Evolutionary conservation across 1,140 invertebrate species (phyloP).

Genomic region (Philotrypesis tridentata): DNA sequence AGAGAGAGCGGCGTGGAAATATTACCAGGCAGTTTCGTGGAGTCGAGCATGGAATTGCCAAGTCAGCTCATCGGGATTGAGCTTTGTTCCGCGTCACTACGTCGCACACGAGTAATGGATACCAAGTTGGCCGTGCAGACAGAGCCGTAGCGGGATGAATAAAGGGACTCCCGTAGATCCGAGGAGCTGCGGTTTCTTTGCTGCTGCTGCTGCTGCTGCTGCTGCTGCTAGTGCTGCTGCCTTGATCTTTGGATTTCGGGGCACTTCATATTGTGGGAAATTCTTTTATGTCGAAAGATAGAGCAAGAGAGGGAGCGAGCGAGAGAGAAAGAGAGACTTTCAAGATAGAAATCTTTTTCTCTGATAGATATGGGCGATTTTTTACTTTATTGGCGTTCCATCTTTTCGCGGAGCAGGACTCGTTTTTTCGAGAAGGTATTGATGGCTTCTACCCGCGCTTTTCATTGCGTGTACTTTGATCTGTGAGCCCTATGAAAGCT

Average conservation of each 20-base stretch:
- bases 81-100: slow-evolving; percentile 57
- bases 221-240: too few species aligned
- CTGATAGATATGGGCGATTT: not conserved
- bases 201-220: too few species aligned
- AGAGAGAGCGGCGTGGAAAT: slow-evolving; percentile 54
- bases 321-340: not conserved
- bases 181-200: not conserved
- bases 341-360: not conserved
- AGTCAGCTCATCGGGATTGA: slow-evolving; percentile 65
- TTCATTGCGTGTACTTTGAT: not conserved
- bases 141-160: not conserved
- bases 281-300: too few species aligned
- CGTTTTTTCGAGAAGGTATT: not conserved
- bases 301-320: too few species aligned
- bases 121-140: not conserved
- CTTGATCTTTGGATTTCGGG: slow-evolving; percentile 2
- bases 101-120: not conserved
- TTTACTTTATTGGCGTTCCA: not conserved
- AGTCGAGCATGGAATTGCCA: slow-evolving; percentile 58
- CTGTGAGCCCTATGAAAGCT: not conserved
- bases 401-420: not conserved
- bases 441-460: not conserved
- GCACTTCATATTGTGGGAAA: slow-evolving; percentile 11
- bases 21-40: slow-evolving; percentile 61
- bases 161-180: not conserved